Evolutionary conservation across 2,888 invertebrate genomes (phyloP).

Genomic region (Coelogynopora nodosa): DNA sequence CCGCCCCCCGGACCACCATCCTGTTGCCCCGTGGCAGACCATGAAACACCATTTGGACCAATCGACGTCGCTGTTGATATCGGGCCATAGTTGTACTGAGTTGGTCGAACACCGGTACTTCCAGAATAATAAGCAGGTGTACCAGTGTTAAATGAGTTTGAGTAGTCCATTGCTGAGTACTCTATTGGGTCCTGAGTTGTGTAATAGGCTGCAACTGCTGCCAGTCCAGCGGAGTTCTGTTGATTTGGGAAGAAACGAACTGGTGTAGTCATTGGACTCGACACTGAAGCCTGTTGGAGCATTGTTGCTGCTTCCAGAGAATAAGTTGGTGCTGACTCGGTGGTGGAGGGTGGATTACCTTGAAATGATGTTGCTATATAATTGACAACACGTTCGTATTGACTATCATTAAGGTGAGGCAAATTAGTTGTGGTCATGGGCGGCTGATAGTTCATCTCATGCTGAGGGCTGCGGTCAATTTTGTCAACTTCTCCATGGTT

Average conservation of each 20-base stretch:
- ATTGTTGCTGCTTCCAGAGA: neutral
- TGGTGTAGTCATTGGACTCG: neutral
- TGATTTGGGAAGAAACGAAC: neutral
- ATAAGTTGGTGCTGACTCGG: neutral
- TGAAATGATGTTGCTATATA: neutral
- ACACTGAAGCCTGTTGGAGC: neutral
- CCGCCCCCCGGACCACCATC: neutral
- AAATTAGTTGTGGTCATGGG: neutral
- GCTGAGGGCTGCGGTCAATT: neutral
- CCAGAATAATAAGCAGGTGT: neutral
- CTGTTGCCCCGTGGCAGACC: neutral
- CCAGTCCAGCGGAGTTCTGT: neutral
- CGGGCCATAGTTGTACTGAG: neutral
- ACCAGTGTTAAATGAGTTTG: neutral
- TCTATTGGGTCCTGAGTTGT: neutral
- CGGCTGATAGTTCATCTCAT: slow-evolving; percentile 15
- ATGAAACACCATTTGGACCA: neutral
- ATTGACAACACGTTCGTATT: neutral
- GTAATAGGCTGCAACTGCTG: neutral
- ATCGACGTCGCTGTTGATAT: neutral
- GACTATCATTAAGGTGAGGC: neutral
- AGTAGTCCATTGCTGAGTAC: slow-evolving; percentile 5
- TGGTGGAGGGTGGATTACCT: neutral
- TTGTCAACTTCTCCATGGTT: neutral
- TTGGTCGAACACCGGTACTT: neutral